Evolutionary conservation across 2,113 vertebrate genomes (phyloP).

Genomic region (Glaucomys volans): DNA sequence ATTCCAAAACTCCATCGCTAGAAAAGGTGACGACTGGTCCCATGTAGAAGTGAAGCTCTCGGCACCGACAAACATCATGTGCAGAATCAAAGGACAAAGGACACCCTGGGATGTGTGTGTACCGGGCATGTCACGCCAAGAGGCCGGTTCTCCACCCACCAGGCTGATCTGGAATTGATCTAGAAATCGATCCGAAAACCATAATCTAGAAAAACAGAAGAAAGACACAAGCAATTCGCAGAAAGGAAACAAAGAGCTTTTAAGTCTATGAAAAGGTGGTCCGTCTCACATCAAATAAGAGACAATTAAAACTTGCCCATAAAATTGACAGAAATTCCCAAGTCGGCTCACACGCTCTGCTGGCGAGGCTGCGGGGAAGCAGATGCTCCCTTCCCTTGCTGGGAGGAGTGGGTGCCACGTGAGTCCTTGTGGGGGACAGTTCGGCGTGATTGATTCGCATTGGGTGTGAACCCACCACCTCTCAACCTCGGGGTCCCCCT

Average conservation of each 20-base stretch:
- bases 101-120: too few species aligned
- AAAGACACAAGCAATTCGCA: neutral
- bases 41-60: neutral
- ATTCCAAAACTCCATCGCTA: neutral
- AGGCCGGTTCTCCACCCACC: neutral
- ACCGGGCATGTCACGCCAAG: neutral
- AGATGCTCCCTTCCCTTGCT: too few species aligned
- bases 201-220: neutral
- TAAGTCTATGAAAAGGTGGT: neutral
- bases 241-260: neutral
- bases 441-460: neutral
- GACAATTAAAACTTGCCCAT: neutral
- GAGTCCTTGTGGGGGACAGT: neutral
- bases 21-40: neutral
- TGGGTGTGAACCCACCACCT: neutral
- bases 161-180: neutral
- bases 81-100: neutral
- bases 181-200: neutral
- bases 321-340: neutral
- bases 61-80: accelerated
- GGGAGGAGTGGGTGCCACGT: too few species aligned
- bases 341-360: neutral
- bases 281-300: neutral
- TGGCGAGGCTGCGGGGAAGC: neutral
- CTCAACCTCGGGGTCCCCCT: too few species aligned